Evolutionary conservation across 2,113 vertebrate species (phyloP).

Genomic region (Halichoerus grypus): DNA sequence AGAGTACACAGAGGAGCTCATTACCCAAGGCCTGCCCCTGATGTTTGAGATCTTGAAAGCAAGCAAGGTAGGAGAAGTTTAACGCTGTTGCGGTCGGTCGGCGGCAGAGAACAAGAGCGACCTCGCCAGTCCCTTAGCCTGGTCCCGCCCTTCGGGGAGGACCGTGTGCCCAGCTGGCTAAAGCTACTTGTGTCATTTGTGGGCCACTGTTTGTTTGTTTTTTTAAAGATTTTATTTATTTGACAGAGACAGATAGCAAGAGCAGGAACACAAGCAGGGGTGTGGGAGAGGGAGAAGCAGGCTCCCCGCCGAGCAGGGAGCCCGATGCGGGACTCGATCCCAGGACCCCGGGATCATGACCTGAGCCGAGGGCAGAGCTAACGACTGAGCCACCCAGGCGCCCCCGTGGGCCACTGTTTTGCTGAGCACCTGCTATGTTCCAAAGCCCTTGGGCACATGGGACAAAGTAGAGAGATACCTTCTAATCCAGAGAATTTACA

Average conservation of each 20-base stretch:
- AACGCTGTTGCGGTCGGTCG: fast-evolving
- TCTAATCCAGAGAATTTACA: background rate
- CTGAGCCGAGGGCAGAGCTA: too few relatives aligned
- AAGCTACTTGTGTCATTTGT: too few relatives aligned
- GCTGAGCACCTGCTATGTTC: background rate
- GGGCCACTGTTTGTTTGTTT: too few relatives aligned
- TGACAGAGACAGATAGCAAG: too few relatives aligned
- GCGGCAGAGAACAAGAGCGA: background rate
- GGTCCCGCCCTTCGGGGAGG: fast-evolving
- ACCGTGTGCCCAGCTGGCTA: background rate
- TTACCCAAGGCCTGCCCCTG: constrained; percentile 96
- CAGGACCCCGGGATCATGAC: too few relatives aligned
- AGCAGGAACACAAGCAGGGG: too few relatives aligned
- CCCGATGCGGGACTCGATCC: too few relatives aligned
- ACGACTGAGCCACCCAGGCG: too few relatives aligned
- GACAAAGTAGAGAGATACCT: background rate
- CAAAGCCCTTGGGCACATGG: background rate
- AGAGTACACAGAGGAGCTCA: constrained; percentile 96
- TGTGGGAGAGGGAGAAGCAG: too few relatives aligned
- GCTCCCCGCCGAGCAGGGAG: too few relatives aligned
- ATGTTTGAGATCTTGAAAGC: constrained; percentile 98
- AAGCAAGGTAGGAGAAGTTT: constrained; percentile 92
- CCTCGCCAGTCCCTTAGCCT: background rate
- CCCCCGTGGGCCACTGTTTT: background rate
- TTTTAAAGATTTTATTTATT: too few relatives aligned